These are phyloP conservation scores for Globicephala melas DNA, from an alignment of 2,113 vertebrate species.

Conservation along the genomic window DNA sequence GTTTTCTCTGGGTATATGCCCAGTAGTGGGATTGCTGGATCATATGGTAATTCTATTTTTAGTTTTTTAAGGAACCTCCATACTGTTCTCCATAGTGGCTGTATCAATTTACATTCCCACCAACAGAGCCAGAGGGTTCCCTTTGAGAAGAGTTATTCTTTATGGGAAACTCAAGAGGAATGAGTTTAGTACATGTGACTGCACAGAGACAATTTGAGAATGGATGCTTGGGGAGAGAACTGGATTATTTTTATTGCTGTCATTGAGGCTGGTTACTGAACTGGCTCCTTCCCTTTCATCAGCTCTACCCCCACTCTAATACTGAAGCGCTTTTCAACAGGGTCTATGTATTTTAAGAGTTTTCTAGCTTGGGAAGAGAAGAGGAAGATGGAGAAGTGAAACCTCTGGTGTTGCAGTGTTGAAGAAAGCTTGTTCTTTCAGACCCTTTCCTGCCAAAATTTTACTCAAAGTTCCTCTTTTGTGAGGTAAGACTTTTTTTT, in stretches of 20 bases:
- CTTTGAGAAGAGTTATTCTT: neutral
- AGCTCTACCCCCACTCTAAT: neutral
- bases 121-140: neutral
- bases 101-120: too few relatives aligned
- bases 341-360: neutral
- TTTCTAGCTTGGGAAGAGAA: constrained; percentile 23
- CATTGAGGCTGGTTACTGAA: neutral
- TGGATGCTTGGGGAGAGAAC: neutral
- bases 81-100: too few relatives aligned
- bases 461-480: constrained; percentile 39
- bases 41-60: too few relatives aligned
- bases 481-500: neutral
- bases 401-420: constrained; percentile 41
- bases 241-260: neutral
- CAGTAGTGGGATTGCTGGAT: too few relatives aligned
- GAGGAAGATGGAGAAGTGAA: constrained; percentile 53
- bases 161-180: neutral
- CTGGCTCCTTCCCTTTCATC: neutral
- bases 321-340: neutral
- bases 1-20: too few relatives aligned
- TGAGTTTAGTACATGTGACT: neutral
- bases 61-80: too few relatives aligned
- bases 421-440: constrained; percentile 36
- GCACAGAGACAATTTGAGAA: neutral
- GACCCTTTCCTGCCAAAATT: neutral